Evolutionary conservation across 2,113 vertebrate species (phyloP).

Genomic region (Aspidoscelis tigris): DNA sequence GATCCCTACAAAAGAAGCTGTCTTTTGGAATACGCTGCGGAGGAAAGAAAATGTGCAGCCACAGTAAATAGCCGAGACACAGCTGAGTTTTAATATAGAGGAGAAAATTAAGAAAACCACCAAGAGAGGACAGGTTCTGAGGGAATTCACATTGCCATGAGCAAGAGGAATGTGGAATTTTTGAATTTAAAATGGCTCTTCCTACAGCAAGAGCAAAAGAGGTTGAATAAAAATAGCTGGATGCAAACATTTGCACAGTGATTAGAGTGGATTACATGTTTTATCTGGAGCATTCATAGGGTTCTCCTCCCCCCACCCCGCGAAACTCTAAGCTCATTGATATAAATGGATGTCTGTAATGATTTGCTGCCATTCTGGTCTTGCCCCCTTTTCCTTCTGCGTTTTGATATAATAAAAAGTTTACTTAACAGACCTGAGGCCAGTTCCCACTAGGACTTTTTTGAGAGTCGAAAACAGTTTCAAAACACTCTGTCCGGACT

Average conservation of each 20-base stretch:
- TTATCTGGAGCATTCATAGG: constrained; percentile 25
- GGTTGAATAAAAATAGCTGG: constrained; percentile 28
- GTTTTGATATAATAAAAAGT: not conserved
- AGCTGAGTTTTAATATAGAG: not conserved
- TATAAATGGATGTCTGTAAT: not conserved
- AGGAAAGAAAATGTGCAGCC: not conserved
- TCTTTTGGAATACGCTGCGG: not conserved
- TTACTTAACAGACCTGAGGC: not conserved
- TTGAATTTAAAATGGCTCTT: constrained; percentile 26
- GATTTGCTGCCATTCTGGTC: not conserved
- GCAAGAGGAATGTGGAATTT: constrained; percentile 6
- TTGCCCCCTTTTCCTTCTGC: not conserved
- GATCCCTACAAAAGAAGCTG: not conserved
- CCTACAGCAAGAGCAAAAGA: not conserved
- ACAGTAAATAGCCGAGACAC: not conserved
- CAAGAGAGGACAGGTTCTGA: not conserved
- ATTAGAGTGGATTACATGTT: constrained; percentile 41
- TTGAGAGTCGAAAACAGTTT: too few species aligned
- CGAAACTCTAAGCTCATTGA: constrained; percentile 17
- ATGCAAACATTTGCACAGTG: constrained; percentile 31
- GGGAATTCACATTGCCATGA: not conserved
- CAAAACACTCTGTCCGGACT: too few species aligned
- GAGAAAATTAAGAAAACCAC: not conserved
- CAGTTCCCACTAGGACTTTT: too few species aligned
- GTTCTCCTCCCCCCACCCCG: not conserved